phyloP scores from a whole-genome alignment of 2,888 invertebrate genomes.

The Rotaria socialis region DNA sequence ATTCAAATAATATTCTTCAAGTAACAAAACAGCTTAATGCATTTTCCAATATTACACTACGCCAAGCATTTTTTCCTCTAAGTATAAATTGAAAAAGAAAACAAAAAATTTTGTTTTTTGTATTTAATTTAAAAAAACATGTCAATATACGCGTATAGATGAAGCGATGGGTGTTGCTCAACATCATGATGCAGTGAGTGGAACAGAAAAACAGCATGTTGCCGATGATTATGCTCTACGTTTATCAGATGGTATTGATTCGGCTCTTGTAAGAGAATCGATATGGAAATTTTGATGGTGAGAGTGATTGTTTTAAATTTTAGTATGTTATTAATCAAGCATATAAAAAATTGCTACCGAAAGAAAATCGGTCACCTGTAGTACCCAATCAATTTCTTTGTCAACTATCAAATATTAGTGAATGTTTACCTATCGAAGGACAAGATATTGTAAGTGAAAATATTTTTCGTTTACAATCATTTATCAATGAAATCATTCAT shows the following conservation, averaged over 20 bases:
- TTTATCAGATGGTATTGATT: slow-evolving; percentile 60
- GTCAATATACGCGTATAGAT: slow-evolving; percentile 45
- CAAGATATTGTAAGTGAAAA: background rate
- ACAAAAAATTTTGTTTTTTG: background rate
- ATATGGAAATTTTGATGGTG: slow-evolving; percentile 50
- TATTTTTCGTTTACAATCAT: background rate
- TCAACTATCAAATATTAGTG: slow-evolving; percentile 71
- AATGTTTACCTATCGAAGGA: slow-evolving; percentile 62
- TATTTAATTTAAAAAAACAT: background rate
- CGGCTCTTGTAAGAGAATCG: slow-evolving; percentile 53
- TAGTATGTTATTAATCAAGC: slow-evolving; percentile 53
- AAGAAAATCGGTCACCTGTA: slow-evolving; percentile 46
- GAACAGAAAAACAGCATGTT: slow-evolving; percentile 23
- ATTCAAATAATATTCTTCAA: slow-evolving; percentile 60
- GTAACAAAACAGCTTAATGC: slow-evolving; percentile 48
- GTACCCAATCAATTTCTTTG: slow-evolving; percentile 60
- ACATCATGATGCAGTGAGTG: slow-evolving; percentile 78
- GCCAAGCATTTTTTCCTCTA: background rate
- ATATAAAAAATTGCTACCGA: slow-evolving; percentile 50
- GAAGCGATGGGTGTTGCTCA: slow-evolving; percentile 65
- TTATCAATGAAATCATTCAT: background rate
- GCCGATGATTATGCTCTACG: background rate
- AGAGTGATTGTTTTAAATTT: slow-evolving; percentile 64
- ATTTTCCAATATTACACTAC: slow-evolving; percentile 37
- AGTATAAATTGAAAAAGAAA: background rate